Percentiles rank a stretch among this genome's conserved stretches.
Evolutionary conservation across 2,888 invertebrate genomes (phyloP).

Genomic region (Mellilla xanthometata): DNA sequence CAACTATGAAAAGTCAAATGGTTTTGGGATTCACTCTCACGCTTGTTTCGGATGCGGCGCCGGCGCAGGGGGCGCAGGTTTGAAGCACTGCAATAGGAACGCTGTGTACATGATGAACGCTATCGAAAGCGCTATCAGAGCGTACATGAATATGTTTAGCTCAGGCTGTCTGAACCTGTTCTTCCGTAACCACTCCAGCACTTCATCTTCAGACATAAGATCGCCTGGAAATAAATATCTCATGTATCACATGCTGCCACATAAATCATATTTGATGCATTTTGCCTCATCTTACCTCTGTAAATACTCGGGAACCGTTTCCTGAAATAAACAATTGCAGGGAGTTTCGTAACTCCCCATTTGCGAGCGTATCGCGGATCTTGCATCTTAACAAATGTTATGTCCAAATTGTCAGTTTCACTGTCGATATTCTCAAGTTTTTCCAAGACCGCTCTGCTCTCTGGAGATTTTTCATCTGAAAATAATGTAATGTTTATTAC

Average conservation of each 20-base stretch:
- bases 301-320: constrained; percentile 96
- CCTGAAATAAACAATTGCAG: constrained; percentile 95
- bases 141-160: constrained; percentile 96
- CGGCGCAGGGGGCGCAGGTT: constrained; percentile 85
- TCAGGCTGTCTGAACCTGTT: constrained; percentile 96
- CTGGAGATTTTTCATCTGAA: constrained; percentile 91
- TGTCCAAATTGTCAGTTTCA: constrained; percentile 96
- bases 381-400: constrained; percentile 97
- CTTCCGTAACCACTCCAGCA: constrained; percentile 95
- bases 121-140: constrained; percentile 91
- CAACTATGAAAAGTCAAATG: constrained; percentile 36
- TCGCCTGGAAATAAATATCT: constrained; percentile 85
- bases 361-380: constrained; percentile 95
- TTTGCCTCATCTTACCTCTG: constrained; percentile 87
- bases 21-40: constrained; percentile 60
- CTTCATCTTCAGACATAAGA: constrained; percentile 91
- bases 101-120: constrained; percentile 95
- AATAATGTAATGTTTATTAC: neutral
- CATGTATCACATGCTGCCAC: neutral
- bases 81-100: constrained; percentile 95
- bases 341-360: constrained; percentile 96
- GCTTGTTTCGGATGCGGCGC: constrained; percentile 86
- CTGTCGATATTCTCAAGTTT: constrained; percentile 97
- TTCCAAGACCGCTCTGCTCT: constrained; percentile 91
- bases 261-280: too few relatives aligned